Evolutionary conservation across 2,888 invertebrate genomes (phyloP), one percentile per base, ranked within the genome.

Genomic region (Leptothorax acervorum): DNA sequence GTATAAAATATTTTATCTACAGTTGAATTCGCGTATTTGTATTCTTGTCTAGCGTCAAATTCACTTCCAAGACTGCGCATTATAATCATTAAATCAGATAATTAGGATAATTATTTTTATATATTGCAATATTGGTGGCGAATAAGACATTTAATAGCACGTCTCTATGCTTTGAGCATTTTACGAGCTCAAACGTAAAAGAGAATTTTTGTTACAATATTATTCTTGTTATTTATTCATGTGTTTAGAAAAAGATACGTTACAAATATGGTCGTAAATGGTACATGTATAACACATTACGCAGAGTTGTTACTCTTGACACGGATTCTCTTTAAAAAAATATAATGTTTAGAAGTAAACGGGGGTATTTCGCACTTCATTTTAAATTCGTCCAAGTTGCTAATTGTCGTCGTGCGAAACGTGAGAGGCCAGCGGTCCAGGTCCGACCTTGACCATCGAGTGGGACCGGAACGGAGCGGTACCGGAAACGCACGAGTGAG

Each of bases 401-500:
- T n/a, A 31, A 55, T 45, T 66, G 12, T 42, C 39, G 18, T 8
- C 53, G 39, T n/a, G 76, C 18, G 23, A 53, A 53, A 53, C 4
- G 39, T 11, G 60, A n/a, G 18, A 28, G 39, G 15, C 5, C 15
- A 35, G 23, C n/a, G 23, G 51, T 18, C 3, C 68, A 23, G 31
- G 31, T 15, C 82, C 85, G 84, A 86, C 85, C 89, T 90, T 90
- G 90, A 89, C 88, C 88, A 39, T 18, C 12, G n/a, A 18, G 85
- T 79, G 87, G 71, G 82, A 84, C 6, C 45, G 28, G 45, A 45
- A 65, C 82, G 66, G 18, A 62, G 81, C 66, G 85, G 83, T 85
- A 87, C 89, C 90, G 89, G 89, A 90, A 90, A 86, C 83, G 85
- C 87, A 15, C 11, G 86, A 83, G 89, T 84, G 85, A 88, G 85